A percentile compares a stretch with the other conserved stretches of the same genome.
phyloP scores from a whole-genome alignment of 2,888 invertebrate species.

The Plebejus melissa region DNA sequence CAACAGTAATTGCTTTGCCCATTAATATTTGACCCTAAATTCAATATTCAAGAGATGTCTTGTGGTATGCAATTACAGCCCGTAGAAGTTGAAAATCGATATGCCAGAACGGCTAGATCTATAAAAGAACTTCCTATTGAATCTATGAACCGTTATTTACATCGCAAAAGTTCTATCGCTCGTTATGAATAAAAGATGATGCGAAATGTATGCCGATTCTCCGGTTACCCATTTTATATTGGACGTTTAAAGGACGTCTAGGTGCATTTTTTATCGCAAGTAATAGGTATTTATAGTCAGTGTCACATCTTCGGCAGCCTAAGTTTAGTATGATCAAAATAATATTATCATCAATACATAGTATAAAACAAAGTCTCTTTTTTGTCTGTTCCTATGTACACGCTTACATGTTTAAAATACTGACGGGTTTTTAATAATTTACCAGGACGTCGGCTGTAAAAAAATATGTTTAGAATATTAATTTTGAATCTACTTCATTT shows the following conservation, averaged over 20 bases:
- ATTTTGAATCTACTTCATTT: background rate
- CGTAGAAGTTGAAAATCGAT: background rate
- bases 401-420: too few species aligned
- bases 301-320: too few species aligned
- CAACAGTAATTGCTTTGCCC: too few species aligned
- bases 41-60: background rate
- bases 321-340: too few species aligned
- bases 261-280: background rate
- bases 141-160: background rate
- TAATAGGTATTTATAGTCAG: too few species aligned
- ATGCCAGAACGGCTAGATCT: background rate
- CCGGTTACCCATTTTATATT: background rate
- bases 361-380: too few species aligned
- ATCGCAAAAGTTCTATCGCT: background rate
- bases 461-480: background rate
- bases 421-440: too few species aligned
- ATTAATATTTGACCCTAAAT: background rate
- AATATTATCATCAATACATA: too few species aligned
- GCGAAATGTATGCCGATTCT: background rate
- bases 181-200: conserved; percentile 2
- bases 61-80: background rate
- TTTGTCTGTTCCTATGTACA: too few species aligned
- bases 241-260: background rate
- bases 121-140: conserved; percentile 11
- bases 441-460: too few species aligned